Conservation (phyloP, 2,888 invertebrate genomes). For the Tipula helvola region DNA sequence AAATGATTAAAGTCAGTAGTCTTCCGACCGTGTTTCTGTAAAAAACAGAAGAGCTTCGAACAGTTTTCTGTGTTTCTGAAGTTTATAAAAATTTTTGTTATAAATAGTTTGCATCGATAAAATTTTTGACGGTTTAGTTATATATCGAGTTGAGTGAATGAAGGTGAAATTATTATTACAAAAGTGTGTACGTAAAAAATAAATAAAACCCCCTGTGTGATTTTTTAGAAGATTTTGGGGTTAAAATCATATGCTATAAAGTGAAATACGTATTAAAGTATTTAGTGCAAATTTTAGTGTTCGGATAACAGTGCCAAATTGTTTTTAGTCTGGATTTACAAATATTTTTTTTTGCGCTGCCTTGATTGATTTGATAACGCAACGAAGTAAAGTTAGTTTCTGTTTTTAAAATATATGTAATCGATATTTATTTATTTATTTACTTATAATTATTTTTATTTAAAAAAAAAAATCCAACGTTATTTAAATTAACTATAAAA, state of each 20-base stretch:
- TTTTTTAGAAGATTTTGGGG: not conserved
- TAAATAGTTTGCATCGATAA: not conserved
- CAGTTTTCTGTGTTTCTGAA: not conserved
- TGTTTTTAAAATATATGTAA: not conserved
- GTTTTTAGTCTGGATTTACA: not conserved
- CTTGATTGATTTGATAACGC: not conserved
- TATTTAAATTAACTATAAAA: not conserved
- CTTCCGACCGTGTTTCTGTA: slow-evolving; percentile 6
- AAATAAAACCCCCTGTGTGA: not conserved
- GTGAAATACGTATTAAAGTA: too few relatives aligned
- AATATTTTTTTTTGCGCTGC: not conserved
- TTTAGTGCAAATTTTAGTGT: not conserved
- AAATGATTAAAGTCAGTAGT: slow-evolving; percentile 9
- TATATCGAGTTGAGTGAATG: not conserved
- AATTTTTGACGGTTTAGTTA: not conserved
- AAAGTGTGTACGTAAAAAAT: not conserved
- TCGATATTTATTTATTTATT: not conserved
- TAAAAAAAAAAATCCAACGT: not conserved
- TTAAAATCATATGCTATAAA: not conserved
- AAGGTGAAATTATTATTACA: not conserved
- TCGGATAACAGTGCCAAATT: not conserved
- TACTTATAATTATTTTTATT: not conserved
- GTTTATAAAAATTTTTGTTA: not conserved
- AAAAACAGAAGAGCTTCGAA: not conserved
- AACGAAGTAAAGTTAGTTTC: not conserved